These are phyloP conservation scores for Phataginus tricuspis DNA, from an alignment of 2,797 vertebrate species.

Conservation along the genomic window DNA sequence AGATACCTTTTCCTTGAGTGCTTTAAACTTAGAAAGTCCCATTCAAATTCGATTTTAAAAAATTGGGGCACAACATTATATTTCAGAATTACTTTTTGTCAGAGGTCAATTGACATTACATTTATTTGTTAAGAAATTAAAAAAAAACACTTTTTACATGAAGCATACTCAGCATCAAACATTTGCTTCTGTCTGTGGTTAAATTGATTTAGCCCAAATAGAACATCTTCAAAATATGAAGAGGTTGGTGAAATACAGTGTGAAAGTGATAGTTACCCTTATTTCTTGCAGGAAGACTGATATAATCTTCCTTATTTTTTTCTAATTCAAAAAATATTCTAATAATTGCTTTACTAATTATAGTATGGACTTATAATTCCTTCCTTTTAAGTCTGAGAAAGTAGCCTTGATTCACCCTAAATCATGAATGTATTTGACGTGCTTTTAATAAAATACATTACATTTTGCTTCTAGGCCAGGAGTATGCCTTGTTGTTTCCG, in stretches of 20 bases:
- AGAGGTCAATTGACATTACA: not conserved
- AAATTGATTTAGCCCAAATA: not conserved
- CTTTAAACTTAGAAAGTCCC: not conserved
- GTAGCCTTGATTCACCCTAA: not conserved
- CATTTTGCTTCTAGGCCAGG: slow-evolving; percentile 89
- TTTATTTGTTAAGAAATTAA: slow-evolving; percentile 32
- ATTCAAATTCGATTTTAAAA: slow-evolving; percentile 15
- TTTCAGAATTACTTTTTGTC: slow-evolving; percentile 41
- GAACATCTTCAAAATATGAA: not conserved
- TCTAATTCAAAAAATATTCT: not conserved
- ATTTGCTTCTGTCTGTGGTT: not conserved
- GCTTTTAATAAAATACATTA: not conserved
- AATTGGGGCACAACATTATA: not conserved
- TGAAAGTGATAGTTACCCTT: not conserved
- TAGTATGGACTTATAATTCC: not conserved
- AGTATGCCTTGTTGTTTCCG: slow-evolving; percentile 96
- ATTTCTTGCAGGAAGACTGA: not conserved
- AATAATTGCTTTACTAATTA: slow-evolving; percentile 12
- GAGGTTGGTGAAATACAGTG: not conserved
- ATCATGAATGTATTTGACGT: not conserved
- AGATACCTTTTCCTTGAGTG: not conserved
- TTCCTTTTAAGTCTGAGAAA: slow-evolving; percentile 18
- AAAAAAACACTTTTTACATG: not conserved
- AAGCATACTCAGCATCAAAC: slow-evolving; percentile 15
- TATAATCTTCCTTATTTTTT: not conserved